phyloP scores from a whole-genome alignment of 2,797 vertebrate species.

The Anas acuta region DNA sequence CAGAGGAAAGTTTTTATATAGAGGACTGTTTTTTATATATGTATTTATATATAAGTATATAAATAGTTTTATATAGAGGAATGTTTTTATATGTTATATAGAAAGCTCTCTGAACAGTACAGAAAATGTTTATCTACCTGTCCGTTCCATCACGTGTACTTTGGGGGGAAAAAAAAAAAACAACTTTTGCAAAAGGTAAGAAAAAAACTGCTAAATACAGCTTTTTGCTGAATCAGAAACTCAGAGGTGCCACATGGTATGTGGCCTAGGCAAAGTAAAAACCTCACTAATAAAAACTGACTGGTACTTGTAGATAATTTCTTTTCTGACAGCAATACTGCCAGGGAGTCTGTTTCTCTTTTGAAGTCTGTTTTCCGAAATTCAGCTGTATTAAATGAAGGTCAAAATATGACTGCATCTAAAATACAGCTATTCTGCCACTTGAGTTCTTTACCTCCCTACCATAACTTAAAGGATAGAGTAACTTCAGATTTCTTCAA shows the following conservation, averaged over 20 bases:
- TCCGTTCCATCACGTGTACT: background rate
- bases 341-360: background rate
- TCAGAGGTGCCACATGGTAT: rapidly evolving
- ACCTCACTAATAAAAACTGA: background rate
- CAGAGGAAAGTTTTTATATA: no score
- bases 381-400: background rate
- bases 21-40: no score
- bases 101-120: background rate
- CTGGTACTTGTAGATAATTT: background rate
- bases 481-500: background rate
- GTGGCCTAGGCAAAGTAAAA: background rate
- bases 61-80: no score
- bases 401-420: rapidly evolving
- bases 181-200: background rate
- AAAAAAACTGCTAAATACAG: background rate
- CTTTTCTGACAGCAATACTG: background rate
- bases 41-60: no score
- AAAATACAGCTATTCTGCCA: background rate
- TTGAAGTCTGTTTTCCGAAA: background rate
- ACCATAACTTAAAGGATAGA: background rate
- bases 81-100: background rate
- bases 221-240: background rate
- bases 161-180: background rate
- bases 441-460: background rate
- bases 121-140: background rate